Evolutionary conservation across 2,888 invertebrate species (phyloP).

Genomic region (Tenodera sinensis): DNA sequence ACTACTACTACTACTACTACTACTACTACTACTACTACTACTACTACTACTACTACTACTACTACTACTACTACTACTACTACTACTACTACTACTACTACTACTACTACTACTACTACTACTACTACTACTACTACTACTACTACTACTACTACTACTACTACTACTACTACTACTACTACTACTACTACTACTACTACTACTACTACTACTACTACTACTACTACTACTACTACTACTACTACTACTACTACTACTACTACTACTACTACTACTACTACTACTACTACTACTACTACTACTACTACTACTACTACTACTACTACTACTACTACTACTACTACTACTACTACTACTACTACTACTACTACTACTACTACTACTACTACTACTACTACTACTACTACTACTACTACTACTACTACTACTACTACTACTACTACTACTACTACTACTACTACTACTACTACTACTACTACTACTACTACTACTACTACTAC

Average conservation of each 20-base stretch:
- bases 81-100: neutral
- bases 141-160: neutral
- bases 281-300: neutral
- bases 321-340: no score
- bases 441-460: neutral
- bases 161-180: neutral
- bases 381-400: neutral
- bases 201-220: neutral
- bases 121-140: neutral
- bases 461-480: neutral
- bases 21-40: neutral
- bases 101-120: neutral
- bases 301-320: no score
- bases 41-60: neutral
- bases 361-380: neutral
- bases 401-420: neutral
- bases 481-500: neutral
- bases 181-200: neutral
- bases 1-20: neutral
- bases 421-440: neutral
- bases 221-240: neutral
- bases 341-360: neutral
- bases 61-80: neutral
- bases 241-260: no score
- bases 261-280: neutral